phyloP scores from a whole-genome alignment of 2,888 invertebrate genomes.

The Sinohyriopsis cumingii region DNA sequence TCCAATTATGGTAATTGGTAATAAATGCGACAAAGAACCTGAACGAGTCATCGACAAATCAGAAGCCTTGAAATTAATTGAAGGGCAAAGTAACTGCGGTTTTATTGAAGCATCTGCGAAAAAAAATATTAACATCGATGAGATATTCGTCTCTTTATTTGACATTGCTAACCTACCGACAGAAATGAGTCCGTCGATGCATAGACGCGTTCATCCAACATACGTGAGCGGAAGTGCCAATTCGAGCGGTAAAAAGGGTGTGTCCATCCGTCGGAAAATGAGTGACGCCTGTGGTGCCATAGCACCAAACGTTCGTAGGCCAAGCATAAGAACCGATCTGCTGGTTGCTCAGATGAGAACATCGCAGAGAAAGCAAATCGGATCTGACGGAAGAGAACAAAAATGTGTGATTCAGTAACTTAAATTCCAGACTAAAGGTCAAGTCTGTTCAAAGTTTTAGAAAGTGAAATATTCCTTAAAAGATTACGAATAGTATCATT shows the following conservation, averaged over 20 bases:
- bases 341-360: slow-evolving; percentile 85
- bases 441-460: not conserved
- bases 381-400: slow-evolving; percentile 28
- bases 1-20: slow-evolving; percentile 90
- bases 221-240: slow-evolving; percentile 50
- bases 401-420: slow-evolving; percentile 50
- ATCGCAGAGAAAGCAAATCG: slow-evolving; percentile 30
- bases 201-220: slow-evolving; percentile 81
- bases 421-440: not conserved
- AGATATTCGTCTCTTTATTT: slow-evolving; percentile 88
- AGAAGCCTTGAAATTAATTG: slow-evolving; percentile 85
- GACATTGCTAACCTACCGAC: slow-evolving; percentile 86
- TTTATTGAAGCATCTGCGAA: slow-evolving; percentile 90
- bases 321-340: slow-evolving; percentile 89
- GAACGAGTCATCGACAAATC: slow-evolving; percentile 82
- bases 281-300: slow-evolving; percentile 92
- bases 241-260: slow-evolving; percentile 68
- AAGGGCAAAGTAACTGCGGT: slow-evolving; percentile 84
- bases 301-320: slow-evolving; percentile 88
- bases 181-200: slow-evolving; percentile 89
- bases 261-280: slow-evolving; percentile 86
- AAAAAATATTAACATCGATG: slow-evolving; percentile 85
- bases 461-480: no score
- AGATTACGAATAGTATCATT: no score
- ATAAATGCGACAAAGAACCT: slow-evolving; percentile 88